Evolutionary conservation across 2,888 invertebrate species (phyloP).

Genomic region (Caenorhabditis sp.): DNA sequence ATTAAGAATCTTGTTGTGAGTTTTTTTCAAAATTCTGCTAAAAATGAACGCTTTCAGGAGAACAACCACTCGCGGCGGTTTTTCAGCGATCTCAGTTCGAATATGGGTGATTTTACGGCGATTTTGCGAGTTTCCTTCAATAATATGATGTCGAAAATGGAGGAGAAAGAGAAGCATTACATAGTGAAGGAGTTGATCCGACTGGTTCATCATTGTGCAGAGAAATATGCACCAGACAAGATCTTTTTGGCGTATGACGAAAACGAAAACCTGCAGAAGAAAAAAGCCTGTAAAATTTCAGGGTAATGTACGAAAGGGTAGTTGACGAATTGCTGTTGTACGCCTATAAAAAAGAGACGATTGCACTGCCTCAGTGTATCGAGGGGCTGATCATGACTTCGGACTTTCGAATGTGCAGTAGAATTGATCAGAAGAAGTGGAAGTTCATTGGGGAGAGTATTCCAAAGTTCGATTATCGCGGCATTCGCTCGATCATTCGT

Average conservation of each 20-base stretch:
- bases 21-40: background rate
- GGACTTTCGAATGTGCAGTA: conserved; percentile 63
- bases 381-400: conserved; percentile 66
- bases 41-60: conserved; percentile 9
- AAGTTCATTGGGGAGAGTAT: conserved; percentile 58
- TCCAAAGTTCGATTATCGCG: conserved; percentile 67
- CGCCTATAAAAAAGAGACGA: conserved; percentile 31
- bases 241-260: conserved; percentile 31
- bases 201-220: conserved; percentile 48
- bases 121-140: conserved; percentile 24
- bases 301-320: conserved; percentile 51
- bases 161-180: conserved; percentile 53
- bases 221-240: conserved; percentile 37
- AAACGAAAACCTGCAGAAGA: too few relatives aligned
- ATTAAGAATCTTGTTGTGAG: conserved; percentile 50
- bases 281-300: conserved; percentile 10
- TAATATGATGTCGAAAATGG: conserved; percentile 47
- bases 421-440: conserved; percentile 60
- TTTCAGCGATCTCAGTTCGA: conserved; percentile 18
- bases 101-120: conserved; percentile 22
- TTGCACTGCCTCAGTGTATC: conserved; percentile 42
- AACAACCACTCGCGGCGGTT: conserved; percentile 23
- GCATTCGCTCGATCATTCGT: conserved; percentile 59
- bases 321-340: conserved; percentile 47
- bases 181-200: conserved; percentile 56